Conservation (phyloP, 2,113 vertebrate species). For the Atractosteus spatula region DNA sequence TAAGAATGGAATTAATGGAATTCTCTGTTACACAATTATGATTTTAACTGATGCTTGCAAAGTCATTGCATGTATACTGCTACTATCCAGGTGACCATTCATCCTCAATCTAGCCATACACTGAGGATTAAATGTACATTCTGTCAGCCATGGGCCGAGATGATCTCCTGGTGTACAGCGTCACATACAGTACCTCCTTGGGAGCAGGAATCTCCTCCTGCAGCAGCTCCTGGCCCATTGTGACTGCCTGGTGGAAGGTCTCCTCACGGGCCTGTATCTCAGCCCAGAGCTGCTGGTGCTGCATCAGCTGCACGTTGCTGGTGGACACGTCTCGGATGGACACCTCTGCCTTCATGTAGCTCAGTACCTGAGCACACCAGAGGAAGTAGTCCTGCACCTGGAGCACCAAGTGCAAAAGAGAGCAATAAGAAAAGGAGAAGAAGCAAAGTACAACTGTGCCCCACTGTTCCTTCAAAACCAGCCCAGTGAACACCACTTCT, state of each 20-base stretch:
- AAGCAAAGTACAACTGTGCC: too few relatives aligned
- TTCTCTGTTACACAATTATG: too few relatives aligned
- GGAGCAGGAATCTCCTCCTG: conserved; percentile 40
- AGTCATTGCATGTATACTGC: too few relatives aligned
- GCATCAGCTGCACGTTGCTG: conserved; percentile 58
- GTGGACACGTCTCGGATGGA: conserved; percentile 66
- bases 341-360: conserved; percentile 70
- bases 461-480: too few relatives aligned
- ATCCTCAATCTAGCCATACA: too few relatives aligned
- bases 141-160: too few relatives aligned
- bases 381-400: conserved; percentile 72
- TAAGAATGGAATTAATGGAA: too few relatives aligned
- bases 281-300: conserved; percentile 74
- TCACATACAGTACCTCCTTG: conserved; percentile 58
- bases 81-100: too few relatives aligned
- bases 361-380: conserved; percentile 69
- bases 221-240: conserved; percentile 66
- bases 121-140: too few relatives aligned
- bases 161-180: too few relatives aligned
- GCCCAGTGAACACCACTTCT: too few relatives aligned
- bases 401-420: not conserved
- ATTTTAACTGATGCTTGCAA: too few relatives aligned
- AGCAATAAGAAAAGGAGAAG: not conserved
- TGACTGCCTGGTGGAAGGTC: conserved; percentile 51
- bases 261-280: conserved; percentile 73